These are phyloP conservation scores for Nemotelus pantherinus DNA, from an alignment of 2,888 invertebrate species.

Conservation along the genomic window DNA sequence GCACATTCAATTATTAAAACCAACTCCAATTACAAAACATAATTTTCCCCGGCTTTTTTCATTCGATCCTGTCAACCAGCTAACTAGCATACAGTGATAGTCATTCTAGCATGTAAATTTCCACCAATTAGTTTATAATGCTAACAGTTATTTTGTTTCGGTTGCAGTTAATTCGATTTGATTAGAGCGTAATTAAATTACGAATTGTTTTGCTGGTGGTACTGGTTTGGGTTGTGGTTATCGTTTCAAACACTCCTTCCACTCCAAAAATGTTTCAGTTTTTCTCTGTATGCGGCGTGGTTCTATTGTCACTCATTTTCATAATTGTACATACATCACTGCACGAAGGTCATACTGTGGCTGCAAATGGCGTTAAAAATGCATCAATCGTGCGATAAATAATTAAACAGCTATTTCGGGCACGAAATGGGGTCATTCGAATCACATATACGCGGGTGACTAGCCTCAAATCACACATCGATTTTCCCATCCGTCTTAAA, in stretches of 20 bases:
- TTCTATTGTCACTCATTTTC: constrained; percentile 6
- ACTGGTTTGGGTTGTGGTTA: no score
- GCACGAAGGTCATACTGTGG: no score
- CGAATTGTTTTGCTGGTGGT: not conserved
- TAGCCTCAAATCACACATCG: no score
- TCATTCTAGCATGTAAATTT: constrained; percentile 5
- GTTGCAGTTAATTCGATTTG: constrained; percentile 5
- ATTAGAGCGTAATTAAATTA: constrained; percentile 13
- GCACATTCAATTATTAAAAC: no score
- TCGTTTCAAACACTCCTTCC: no score
- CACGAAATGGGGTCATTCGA: not conserved
- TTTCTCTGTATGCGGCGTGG: not conserved
- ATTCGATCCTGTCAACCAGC: no score
- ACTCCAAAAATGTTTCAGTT: not conserved
- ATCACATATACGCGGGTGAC: not conserved
- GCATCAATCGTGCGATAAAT: constrained; percentile 26
- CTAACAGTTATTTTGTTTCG: not conserved
- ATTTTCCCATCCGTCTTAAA: no score
- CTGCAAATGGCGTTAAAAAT: not conserved
- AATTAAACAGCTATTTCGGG: constrained; percentile 15
- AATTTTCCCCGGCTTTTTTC: no score
- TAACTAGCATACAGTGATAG: no score
- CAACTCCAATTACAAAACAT: no score
- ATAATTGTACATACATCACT: not conserved
- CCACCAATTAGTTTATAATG: constrained; percentile 2